These are phyloP conservation scores for Pterostichus madidus DNA, from an alignment of 2,888 invertebrate genomes.

Conservation along the genomic window DNA sequence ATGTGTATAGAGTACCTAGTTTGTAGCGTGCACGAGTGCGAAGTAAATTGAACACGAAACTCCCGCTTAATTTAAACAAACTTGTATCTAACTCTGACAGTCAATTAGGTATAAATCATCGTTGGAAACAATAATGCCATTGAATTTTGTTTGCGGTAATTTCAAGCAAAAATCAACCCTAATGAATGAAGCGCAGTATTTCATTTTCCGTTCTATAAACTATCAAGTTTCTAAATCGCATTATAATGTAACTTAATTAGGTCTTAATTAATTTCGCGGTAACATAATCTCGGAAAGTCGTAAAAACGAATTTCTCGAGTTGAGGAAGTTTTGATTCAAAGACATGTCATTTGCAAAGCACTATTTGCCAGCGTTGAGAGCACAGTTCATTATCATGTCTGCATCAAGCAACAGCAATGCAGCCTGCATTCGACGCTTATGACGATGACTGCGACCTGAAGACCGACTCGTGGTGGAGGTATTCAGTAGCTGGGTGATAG, in stretches of 20 bases:
- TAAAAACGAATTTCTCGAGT: slow-evolving; percentile 40
- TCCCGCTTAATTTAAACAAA: slow-evolving; percentile 51
- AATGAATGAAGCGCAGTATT: slow-evolving; percentile 4
- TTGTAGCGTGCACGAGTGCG: slow-evolving; percentile 22
- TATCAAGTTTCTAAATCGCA: slow-evolving; percentile 43
- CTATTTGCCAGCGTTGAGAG: slow-evolving; percentile 20
- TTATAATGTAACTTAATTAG: slow-evolving; percentile 52
- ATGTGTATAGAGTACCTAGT: slow-evolving; percentile 42
- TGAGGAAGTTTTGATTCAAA: slow-evolving; percentile 51
- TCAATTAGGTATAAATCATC: slow-evolving; percentile 59
- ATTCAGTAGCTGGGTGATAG: slow-evolving; percentile 63
- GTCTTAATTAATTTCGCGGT: slow-evolving; percentile 46
- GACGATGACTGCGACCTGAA: slow-evolving; percentile 31
- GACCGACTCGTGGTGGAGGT: slow-evolving; percentile 16
- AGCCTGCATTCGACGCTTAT: slow-evolving; percentile 10
- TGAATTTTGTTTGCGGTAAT: slow-evolving; percentile 6
- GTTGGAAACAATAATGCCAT: slow-evolving; percentile 36
- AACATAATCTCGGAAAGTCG: slow-evolving; percentile 53
- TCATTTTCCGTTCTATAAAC: slow-evolving; percentile 30
- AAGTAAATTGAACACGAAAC: slow-evolving; percentile 45
- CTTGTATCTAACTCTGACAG: slow-evolving; percentile 54
- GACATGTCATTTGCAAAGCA: slow-evolving; percentile 36
- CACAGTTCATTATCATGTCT: slow-evolving; percentile 37
- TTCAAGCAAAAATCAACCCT: slow-evolving; percentile 1
- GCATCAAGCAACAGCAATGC: slow-evolving; percentile 27